Evolutionary conservation across 1,140 invertebrate species (phyloP), one percentile per base, ranked within the genome.

Genomic region (Oedothorax gibbosus): DNA sequence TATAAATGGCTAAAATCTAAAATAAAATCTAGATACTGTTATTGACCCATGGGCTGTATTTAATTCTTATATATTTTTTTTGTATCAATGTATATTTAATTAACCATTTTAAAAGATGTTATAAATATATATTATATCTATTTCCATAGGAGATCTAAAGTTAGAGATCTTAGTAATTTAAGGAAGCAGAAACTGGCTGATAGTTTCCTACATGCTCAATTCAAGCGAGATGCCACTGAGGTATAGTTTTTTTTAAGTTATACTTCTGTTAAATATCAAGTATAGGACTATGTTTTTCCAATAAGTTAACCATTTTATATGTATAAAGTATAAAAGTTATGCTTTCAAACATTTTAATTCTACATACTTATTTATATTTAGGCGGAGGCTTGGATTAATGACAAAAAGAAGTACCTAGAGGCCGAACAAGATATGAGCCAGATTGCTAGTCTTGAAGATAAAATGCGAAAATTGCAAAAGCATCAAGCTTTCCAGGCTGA

Each of bases 401-500:
- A 99, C 89, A 99, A 98, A 90, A 93, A 95, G 86, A 98, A 96
- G 89, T 96, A 96, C 89, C 90, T 98, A 6, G 93, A 96, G 87
- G 93, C 94, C 0, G 95, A 96, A 89, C 90, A 91, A 15, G 0
- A 94, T 96, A 89, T 94, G 94, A 7, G 94, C 92, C 78, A 85
- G 15, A 87, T 87, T 51, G 88, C 88, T 20, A 88, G 87, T 77
- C 87, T 93, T 51, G 90, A 92, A 83, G 92, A 92, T 71, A 93
- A 93, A 88, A 92, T 99, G 88, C 98, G 98, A 91, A 96, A 97
- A 89, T 91, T 99, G n/a, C 96, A 99, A 90, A 98, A 98, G 89
- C 97, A 99, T 90, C 98, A 99, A 91, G 97, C 97, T 0, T 99
- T 99, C 91, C 95, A 99, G 89, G 97, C 97, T 0, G 98, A 99